phyloP scores from a whole-genome alignment of 2,113 vertebrate species.

The Prionailurus viverrinus region DNA sequence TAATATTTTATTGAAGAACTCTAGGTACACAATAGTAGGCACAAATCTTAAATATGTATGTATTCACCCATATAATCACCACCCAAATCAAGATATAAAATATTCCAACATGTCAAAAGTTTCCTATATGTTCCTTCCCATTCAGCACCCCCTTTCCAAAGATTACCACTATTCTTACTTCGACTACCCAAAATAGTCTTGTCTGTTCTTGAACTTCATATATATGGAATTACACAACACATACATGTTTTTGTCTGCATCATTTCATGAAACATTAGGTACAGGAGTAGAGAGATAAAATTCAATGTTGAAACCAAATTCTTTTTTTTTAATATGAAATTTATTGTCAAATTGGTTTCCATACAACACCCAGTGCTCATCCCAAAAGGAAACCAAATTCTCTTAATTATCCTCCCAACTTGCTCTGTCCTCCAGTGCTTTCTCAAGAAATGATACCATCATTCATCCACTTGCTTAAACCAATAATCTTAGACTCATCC shows the following conservation, averaged over 20 bases:
- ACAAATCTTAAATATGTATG: not conserved
- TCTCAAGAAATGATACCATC: conserved; percentile 5
- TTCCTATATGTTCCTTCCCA: not conserved
- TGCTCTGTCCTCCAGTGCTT: not conserved
- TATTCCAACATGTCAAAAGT: conserved; percentile 3
- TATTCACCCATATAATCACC: not conserved
- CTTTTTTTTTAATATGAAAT: too few species aligned
- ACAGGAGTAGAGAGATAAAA: not conserved
- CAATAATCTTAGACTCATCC: not conserved
- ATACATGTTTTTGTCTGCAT: not conserved
- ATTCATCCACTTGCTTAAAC: not conserved
- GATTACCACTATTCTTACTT: conserved; percentile 8
- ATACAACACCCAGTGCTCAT: too few species aligned
- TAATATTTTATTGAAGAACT: conserved; percentile 6
- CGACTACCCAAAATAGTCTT: not conserved
- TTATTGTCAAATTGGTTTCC: too few species aligned
- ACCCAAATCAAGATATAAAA: conserved; percentile 1
- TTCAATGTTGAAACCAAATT: conserved; percentile 13
- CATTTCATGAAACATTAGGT: not conserved
- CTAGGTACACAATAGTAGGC: not conserved
- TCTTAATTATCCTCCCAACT: not conserved
- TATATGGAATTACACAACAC: not conserved
- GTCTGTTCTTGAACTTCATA: not conserved
- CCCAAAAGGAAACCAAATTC: too few species aligned
- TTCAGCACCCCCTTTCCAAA: not conserved